These are phyloP conservation scores for Phenganax marumi DNA, from an alignment of 92 coral and sea anemone species.

Conservation along the genomic window DNA sequence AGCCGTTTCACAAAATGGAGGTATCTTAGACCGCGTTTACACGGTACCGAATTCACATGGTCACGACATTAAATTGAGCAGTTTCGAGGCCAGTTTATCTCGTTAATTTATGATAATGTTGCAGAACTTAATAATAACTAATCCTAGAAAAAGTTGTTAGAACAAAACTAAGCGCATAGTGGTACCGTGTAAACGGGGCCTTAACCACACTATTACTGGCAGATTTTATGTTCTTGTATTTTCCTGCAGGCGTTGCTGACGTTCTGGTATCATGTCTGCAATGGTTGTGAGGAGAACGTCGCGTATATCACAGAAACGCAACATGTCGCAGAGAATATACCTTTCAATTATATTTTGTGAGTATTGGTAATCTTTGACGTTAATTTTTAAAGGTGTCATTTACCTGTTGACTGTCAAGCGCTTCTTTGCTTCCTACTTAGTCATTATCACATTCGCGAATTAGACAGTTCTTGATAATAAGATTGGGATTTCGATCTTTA, in stretches of 20 bases:
- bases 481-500: too few species aligned
- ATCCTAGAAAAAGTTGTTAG: too few species aligned
- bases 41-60: too few species aligned
- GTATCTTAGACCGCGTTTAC: too few species aligned
- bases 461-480: background rate
- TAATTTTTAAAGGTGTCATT: background rate
- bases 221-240: background rate
- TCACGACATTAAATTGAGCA: too few species aligned
- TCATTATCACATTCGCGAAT: background rate
- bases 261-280: slow-evolving; percentile 91
- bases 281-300: slow-evolving; percentile 81
- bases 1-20: too few species aligned
- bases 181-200: too few species aligned
- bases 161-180: too few species aligned
- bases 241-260: slow-evolving; percentile 72
- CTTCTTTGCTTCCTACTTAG: background rate
- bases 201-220: background rate
- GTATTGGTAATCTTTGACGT: slow-evolving; percentile 12
- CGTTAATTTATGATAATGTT: too few species aligned
- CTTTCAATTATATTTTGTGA: slow-evolving; percentile 94
- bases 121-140: too few species aligned
- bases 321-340: slow-evolving; percentile 82
- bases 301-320: slow-evolving; percentile 83
- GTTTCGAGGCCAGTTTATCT: too few species aligned
- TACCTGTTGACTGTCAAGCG: background rate